Evolutionary conservation across 2,797 vertebrate genomes (phyloP).

Genomic region (Myripristis murdjan): DNA sequence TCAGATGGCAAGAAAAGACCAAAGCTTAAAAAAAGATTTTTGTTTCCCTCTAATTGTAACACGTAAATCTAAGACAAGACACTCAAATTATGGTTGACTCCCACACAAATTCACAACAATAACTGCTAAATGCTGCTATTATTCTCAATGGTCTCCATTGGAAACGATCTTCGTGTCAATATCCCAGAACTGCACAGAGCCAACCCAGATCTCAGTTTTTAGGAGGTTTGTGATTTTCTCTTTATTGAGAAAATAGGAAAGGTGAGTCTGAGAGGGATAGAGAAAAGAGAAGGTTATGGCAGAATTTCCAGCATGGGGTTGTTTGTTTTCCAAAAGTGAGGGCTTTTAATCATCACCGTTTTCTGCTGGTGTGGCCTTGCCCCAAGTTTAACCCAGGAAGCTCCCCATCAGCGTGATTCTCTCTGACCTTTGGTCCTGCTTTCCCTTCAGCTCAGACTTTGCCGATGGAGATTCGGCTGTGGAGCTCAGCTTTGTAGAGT

Average conservation of each 20-base stretch:
- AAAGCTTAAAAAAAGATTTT: neutral
- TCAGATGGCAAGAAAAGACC: too few relatives aligned
- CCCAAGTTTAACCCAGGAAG: slow-evolving; percentile 3
- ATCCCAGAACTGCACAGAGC: neutral
- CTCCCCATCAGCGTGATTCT: neutral
- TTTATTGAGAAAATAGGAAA: slow-evolving; percentile 5
- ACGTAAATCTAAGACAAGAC: neutral
- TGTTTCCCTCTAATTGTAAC: neutral
- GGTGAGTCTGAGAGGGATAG: too few relatives aligned
- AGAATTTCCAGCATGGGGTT: neutral
- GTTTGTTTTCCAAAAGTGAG: neutral
- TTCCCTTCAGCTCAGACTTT: slow-evolving; percentile 59
- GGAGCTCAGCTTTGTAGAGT: slow-evolving; percentile 84
- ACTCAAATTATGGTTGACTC: neutral
- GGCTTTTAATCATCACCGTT: slow-evolving; percentile 1
- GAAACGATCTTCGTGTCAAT: slow-evolving; percentile 4
- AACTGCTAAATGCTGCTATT: neutral
- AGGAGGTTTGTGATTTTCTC: neutral
- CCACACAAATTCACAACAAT: neutral
- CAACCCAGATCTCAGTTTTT: neutral
- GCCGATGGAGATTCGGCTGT: slow-evolving; percentile 76
- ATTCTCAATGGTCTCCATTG: neutral
- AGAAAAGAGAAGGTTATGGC: neutral
- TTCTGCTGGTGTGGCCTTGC: neutral
- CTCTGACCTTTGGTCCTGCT: neutral